phyloP scores from a whole-genome alignment of 1,140 invertebrate species.

The Aricia agestis region DNA sequence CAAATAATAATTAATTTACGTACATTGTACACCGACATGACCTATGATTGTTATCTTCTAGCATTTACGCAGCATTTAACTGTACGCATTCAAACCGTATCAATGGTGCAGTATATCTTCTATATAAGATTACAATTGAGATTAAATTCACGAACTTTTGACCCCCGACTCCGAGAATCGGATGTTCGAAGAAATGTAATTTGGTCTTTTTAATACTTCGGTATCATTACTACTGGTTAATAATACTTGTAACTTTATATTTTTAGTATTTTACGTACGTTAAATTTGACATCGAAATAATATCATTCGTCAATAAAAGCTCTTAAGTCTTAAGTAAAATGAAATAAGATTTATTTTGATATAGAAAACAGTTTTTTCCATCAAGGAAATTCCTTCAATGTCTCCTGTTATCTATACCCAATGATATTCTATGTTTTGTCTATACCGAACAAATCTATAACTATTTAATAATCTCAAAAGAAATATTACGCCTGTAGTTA shows the following conservation, averaged over 20 bases:
- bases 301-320: no score
- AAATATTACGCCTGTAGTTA: slow-evolving; percentile 5
- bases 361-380: not conserved
- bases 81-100: slow-evolving; percentile 28
- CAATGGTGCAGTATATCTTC: slow-evolving; percentile 47
- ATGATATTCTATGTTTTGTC: no score
- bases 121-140: slow-evolving; percentile 55
- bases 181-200: not conserved
- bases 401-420: not conserved
- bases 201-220: not conserved
- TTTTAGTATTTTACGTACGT: no score
- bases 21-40: not conserved
- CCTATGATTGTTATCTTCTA: slow-evolving; percentile 24
- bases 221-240: no score
- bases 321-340: no score
- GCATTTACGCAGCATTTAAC: slow-evolving; percentile 27
- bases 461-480: slow-evolving; percentile 8
- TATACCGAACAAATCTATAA: not conserved
- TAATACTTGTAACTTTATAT: no score
- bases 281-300: no score
- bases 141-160: slow-evolving; percentile 43
- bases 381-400: not conserved
- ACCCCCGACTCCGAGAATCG: not conserved
- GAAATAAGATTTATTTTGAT: no score
- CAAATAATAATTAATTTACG: not conserved